A percentile compares a stretch with the other conserved stretches of the same genome.
Conservation (phyloP, 2,113 vertebrate genomes). For the Pollachius pollachius region DNA sequence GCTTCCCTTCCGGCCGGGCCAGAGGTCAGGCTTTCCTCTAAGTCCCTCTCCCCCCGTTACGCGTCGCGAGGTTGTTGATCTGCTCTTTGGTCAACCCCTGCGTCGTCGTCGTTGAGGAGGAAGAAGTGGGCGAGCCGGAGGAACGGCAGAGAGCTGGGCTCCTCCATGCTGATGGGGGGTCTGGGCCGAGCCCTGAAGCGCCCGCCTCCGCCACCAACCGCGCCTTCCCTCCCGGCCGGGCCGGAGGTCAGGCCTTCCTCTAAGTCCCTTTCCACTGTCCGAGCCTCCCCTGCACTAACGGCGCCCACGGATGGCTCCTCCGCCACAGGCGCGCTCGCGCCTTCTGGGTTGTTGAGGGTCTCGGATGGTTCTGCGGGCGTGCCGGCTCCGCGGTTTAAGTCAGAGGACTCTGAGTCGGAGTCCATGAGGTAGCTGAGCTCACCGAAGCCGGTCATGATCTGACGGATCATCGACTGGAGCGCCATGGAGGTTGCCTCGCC, state of each 20-base stretch:
- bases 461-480: conserved; percentile 95
- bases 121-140: conserved; percentile 98
- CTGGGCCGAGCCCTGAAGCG: conserved; percentile 72
- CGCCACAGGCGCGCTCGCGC: conserved; percentile 40
- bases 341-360: conserved; percentile 60
- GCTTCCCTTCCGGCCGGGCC: no score
- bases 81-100: conserved; percentile 99
- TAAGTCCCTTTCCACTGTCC: conserved; percentile 66
- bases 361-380: conserved; percentile 75
- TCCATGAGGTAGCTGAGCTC: conserved; percentile 99
- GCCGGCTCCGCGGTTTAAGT: conserved; percentile 77
- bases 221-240: conserved; percentile 38
- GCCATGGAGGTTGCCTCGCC: conserved; percentile 94
- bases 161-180: conserved; percentile 86
- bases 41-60: conserved; percentile 65
- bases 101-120: conserved; percentile 93
- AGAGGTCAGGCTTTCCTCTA: no score
- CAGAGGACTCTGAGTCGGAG: conserved; percentile 89
- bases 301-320: conserved; percentile 46
- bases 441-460: conserved; percentile 98
- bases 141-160: conserved; percentile 91
- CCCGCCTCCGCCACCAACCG: conserved; percentile 51
- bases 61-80: conserved; percentile 96
- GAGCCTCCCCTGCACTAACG: conserved; percentile 39
- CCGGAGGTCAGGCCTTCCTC: conserved; percentile 43